Percentiles rank a stretch among this genome's conserved stretches.
Conservation (phyloP, 2,113 vertebrate species). For the Herpetotheres cachinnans region DNA sequence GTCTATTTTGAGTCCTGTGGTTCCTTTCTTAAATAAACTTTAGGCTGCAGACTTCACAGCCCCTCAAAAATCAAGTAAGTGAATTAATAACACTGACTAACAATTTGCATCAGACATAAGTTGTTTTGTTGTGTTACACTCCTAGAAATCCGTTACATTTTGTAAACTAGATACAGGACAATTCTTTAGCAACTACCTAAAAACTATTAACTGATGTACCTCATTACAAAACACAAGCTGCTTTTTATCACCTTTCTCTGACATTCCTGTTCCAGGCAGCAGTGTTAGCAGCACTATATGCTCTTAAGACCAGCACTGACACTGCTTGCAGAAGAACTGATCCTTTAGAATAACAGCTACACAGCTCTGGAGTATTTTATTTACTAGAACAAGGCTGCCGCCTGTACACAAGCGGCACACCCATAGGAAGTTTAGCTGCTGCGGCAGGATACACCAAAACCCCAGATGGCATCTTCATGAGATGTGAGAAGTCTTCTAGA, state of each 20-base stretch:
- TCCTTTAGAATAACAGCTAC: not conserved
- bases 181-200: not conserved
- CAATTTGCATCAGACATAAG: not conserved
- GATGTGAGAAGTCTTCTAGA: not conserved
- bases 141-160: not conserved
- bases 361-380: accelerated
- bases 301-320: not conserved
- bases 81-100: not conserved
- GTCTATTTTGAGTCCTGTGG: not conserved
- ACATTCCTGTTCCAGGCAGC: not conserved
- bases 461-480: not conserved
- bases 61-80: not conserved
- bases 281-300: accelerated
- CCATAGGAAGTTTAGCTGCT: not conserved
- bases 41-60: not conserved
- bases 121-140: not conserved
- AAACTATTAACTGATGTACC: too few species aligned
- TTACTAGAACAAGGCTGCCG: not conserved
- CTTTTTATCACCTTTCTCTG: not conserved
- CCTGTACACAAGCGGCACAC: not conserved
- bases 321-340: not conserved
- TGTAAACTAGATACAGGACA: not conserved
- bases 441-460: not conserved
- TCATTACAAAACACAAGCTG: not conserved
- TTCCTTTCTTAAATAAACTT: not conserved